Conservation (phyloP, 2,797 vertebrate species). For the Squalus acanthias region DNA sequence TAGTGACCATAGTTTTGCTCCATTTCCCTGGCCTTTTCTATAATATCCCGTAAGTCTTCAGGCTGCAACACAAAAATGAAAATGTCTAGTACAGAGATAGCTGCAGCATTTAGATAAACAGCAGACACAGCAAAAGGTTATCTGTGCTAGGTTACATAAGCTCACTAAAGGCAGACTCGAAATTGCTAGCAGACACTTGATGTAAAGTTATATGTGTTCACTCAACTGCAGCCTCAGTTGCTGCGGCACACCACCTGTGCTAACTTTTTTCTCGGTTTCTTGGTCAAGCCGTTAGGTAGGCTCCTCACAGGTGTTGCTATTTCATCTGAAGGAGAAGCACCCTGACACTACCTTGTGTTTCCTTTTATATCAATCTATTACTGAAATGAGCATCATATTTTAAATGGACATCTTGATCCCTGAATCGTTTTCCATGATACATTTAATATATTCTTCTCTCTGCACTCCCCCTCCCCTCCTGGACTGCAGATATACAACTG, state of each 20-base stretch:
- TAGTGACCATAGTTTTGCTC: slow-evolving; percentile 93
- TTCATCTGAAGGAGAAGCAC: not conserved
- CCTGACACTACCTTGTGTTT: not conserved
- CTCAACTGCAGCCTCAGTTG: not conserved
- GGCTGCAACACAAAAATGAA: slow-evolving; percentile 61
- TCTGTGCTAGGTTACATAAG: not conserved
- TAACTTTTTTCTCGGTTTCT: not conserved
- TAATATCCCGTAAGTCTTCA: slow-evolving; percentile 89
- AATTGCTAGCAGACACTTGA: not conserved
- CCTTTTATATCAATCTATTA: not conserved
- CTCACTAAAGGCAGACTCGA: not conserved
- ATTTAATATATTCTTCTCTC: not conserved
- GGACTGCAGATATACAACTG: not conserved
- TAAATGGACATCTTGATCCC: not conserved
- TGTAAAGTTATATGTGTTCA: not conserved
- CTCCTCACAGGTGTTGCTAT: not conserved
- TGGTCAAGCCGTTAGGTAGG: not conserved
- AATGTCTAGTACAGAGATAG: not conserved
- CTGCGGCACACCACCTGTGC: not conserved
- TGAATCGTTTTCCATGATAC: not conserved
- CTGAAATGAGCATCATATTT: not conserved
- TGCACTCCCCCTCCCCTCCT: not conserved
- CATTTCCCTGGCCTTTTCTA: slow-evolving; percentile 95
- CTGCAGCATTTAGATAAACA: not conserved
- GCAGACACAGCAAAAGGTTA: not conserved